Conservation (phyloP, 2,113 vertebrate species). For the Cercopithecus mona region DNA sequence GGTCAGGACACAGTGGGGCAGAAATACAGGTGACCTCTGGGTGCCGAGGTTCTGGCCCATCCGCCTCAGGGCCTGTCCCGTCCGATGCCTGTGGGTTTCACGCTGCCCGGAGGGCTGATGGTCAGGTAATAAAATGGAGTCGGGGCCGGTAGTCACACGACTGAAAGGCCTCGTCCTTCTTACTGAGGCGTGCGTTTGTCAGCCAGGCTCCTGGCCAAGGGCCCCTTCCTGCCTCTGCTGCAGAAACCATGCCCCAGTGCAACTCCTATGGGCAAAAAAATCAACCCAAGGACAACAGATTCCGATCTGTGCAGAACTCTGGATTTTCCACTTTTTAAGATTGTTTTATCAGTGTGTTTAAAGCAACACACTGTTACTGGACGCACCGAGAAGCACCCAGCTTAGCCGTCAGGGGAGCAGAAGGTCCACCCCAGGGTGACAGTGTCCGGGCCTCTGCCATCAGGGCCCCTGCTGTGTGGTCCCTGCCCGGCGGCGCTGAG, state of each 20-base stretch:
- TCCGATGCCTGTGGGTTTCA: accelerated
- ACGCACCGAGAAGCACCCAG: too few species aligned
- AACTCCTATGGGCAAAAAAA: background rate
- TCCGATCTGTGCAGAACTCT: accelerated
- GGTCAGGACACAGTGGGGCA: background rate
- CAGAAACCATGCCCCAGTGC: background rate
- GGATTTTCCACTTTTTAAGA: background rate
- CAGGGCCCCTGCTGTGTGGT: background rate
- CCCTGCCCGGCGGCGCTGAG: accelerated
- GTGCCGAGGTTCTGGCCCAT: background rate
- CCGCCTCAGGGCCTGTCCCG: background rate
- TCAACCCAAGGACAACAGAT: background rate
- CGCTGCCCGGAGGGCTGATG: background rate
- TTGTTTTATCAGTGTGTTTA: accelerated
- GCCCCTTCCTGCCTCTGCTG: background rate
- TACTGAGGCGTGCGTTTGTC: too few species aligned
- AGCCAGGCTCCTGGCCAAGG: background rate
- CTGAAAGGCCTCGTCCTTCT: too few species aligned
- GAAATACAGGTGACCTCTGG: background rate
- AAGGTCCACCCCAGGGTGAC: background rate
- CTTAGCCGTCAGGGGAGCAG: background rate
- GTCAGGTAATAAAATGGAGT: too few species aligned
- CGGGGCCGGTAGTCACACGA: background rate
- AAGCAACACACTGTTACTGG: background rate
- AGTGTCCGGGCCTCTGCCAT: background rate